These are phyloP conservation scores for Drosophila albomicans DNA, from an alignment of 1,140 invertebrate genomes.

Conservation along the genomic window DNA sequence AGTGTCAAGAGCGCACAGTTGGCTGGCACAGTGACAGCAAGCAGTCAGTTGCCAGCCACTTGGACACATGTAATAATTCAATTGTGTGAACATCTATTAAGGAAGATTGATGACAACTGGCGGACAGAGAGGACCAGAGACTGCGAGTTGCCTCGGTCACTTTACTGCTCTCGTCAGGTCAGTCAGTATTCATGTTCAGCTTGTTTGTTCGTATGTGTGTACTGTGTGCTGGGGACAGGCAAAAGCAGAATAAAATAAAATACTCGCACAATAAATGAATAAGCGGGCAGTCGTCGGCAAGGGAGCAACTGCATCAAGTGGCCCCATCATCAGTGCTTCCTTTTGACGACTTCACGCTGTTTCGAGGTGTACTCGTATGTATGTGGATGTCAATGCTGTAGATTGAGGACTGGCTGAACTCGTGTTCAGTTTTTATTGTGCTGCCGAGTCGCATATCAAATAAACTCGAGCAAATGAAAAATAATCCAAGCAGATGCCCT, in stretches of 20 bases:
- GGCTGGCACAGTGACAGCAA: slow-evolving; percentile 28
- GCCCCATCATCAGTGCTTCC: slow-evolving; percentile 41
- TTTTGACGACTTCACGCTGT: slow-evolving; percentile 58
- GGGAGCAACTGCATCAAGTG: slow-evolving; percentile 50
- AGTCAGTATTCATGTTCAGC: slow-evolving; percentile 17
- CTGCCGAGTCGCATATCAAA: slow-evolving; percentile 63
- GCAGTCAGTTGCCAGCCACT: slow-evolving; percentile 74
- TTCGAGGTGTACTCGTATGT: slow-evolving; percentile 39
- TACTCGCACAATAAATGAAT: slow-evolving; percentile 69
- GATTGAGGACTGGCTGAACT: slow-evolving; percentile 17
- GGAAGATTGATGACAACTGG: slow-evolving; percentile 80
- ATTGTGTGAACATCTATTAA: slow-evolving; percentile 84
- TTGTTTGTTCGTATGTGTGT: neutral
- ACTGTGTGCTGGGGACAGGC: neutral
- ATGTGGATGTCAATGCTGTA: slow-evolving; percentile 15
- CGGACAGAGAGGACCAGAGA: slow-evolving; percentile 38
- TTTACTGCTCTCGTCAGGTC: slow-evolving; percentile 16
- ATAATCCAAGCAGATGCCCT: slow-evolving; percentile 57
- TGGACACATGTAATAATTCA: slow-evolving; percentile 83
- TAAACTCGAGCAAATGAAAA: slow-evolving; percentile 67
- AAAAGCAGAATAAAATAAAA: slow-evolving; percentile 17
- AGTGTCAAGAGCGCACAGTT: slow-evolving; percentile 48
- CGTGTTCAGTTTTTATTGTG: slow-evolving; percentile 44
- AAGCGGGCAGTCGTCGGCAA: slow-evolving; percentile 33
- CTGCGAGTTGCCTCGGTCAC: slow-evolving; percentile 23